These are phyloP conservation scores for Hylaea fasciaria DNA, from an alignment of 2,888 invertebrate genomes.

Conservation along the genomic window DNA sequence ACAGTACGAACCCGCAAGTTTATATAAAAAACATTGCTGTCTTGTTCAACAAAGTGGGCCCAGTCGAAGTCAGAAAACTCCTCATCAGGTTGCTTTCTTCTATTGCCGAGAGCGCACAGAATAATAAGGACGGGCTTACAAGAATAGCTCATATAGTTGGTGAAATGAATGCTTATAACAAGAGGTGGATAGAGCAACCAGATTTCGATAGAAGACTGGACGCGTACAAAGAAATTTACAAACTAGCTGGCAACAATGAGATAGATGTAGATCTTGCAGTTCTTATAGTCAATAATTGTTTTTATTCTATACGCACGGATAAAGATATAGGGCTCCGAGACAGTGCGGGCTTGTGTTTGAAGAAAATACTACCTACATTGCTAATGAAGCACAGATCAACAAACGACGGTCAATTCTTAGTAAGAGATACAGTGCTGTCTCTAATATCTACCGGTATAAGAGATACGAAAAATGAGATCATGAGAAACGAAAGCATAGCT, in stretches of 20 bases:
- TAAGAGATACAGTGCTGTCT: conserved; percentile 90
- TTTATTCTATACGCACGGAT: conserved; percentile 90
- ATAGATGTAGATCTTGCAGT: conserved; percentile 88
- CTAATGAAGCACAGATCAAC: conserved; percentile 82
- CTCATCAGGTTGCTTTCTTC: conserved; percentile 86
- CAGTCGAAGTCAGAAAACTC: conserved; percentile 88
- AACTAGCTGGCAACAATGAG: conserved; percentile 74
- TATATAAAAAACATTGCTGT: conserved; percentile 90
- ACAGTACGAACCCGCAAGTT: conserved; percentile 86
- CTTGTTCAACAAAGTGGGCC: conserved; percentile 88
- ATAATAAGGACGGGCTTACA: conserved; percentile 73
- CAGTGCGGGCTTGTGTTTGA: conserved; percentile 90
- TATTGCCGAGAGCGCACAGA: conserved; percentile 79
- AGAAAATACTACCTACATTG: conserved; percentile 87
- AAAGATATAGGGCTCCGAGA: conserved; percentile 94
- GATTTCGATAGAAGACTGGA: conserved; percentile 93
- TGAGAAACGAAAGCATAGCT: conserved; percentile 91
- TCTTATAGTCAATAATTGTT: conserved; percentile 92
- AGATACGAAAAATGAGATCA: conserved; percentile 87
- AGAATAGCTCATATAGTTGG: conserved; percentile 83
- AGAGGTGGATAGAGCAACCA: conserved; percentile 96
- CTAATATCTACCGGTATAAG: conserved; percentile 90
- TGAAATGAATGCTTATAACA: conserved; percentile 94
- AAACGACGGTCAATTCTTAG: conserved; percentile 87
- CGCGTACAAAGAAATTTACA: conserved; percentile 89